Percentiles rank a stretch among this genome's conserved stretches.
Conservation (phyloP, 2,888 invertebrate species). For the Alitta virens region DNA sequence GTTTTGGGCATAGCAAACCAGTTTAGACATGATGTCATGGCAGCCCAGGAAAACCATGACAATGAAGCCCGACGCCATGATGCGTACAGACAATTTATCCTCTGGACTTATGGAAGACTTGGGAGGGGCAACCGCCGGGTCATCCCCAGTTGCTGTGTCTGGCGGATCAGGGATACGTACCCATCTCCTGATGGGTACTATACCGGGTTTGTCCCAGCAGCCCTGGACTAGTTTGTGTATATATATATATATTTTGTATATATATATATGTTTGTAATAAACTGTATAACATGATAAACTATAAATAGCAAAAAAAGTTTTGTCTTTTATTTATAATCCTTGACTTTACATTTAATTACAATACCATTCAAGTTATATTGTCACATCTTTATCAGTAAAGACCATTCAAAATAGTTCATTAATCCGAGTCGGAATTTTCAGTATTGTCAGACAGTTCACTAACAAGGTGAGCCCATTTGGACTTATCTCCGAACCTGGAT, state of each 20-base stretch:
- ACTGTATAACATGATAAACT: too few species aligned
- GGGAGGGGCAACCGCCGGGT: slow-evolving; percentile 23
- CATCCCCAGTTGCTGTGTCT: slow-evolving; percentile 28
- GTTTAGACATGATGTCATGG: slow-evolving; percentile 19
- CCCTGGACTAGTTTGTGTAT: too few species aligned
- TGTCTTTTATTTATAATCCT: too few species aligned
- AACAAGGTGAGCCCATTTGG: neutral
- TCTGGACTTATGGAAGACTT: slow-evolving; percentile 27
- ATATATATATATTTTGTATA: too few species aligned
- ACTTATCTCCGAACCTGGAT: neutral
- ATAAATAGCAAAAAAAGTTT: too few species aligned
- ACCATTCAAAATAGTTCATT: too few species aligned
- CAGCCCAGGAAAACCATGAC: slow-evolving; percentile 5
- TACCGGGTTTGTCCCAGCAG: slow-evolving; percentile 11
- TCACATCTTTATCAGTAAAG: too few species aligned
- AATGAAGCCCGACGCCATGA: slow-evolving; percentile 21
- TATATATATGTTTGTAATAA: too few species aligned
- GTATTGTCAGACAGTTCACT: neutral
- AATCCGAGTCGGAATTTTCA: too few species aligned
- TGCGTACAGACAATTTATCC: slow-evolving; percentile 26
- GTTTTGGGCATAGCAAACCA: slow-evolving; percentile 15
- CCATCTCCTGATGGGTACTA: slow-evolving; percentile 26
- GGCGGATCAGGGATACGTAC: slow-evolving; percentile 26
- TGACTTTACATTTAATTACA: too few species aligned
- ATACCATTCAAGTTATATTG: too few species aligned